Conservation (phyloP, 2,797 vertebrate species). For the Molossus molossus region DNA sequence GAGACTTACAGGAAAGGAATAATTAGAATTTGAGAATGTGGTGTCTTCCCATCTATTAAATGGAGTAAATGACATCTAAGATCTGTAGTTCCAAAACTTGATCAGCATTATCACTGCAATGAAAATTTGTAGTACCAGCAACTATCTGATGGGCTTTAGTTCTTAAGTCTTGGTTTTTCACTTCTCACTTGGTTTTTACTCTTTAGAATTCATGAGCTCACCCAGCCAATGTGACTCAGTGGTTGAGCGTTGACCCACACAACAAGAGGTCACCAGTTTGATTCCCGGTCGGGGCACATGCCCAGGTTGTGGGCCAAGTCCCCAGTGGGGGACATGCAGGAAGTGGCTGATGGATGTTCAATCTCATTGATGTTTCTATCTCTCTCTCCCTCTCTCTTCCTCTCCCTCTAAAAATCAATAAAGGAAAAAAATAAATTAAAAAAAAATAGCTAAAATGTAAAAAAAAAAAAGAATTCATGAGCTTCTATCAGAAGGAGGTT, state of each 20-base stretch:
- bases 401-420: no score
- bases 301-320: no score
- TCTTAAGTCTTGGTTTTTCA: neutral
- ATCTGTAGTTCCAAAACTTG: neutral
- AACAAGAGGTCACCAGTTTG: no score
- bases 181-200: slow-evolving; percentile 41
- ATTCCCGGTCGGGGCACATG: no score
- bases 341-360: no score
- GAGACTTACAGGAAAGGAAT: neutral
- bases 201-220: slow-evolving; percentile 6
- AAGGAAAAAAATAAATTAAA: no score
- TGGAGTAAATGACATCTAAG: neutral
- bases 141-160: neutral
- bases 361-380: no score
- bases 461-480: neutral
- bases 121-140: neutral
- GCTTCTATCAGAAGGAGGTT: neutral
- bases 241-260: no score
- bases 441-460: no score
- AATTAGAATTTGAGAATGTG: neutral
- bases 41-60: neutral
- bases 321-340: no score
- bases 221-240: no score
- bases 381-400: no score
- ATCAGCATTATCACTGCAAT: neutral